Evolutionary conservation across 2,797 vertebrate genomes (phyloP).

Genomic region (Diceros bicornis): DNA sequence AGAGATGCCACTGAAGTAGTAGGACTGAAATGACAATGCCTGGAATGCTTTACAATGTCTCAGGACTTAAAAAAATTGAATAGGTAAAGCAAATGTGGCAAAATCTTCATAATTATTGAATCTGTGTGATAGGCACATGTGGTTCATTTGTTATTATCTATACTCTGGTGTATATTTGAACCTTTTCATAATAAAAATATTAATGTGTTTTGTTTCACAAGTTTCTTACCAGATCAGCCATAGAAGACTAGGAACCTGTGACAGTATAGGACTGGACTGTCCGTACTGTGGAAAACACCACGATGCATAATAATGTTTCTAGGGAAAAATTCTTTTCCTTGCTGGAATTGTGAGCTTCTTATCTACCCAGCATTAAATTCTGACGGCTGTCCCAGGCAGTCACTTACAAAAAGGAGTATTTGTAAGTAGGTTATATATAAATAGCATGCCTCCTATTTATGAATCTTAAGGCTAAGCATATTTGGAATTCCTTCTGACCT

Average conservation of each 20-base stretch:
- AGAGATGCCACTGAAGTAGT: not conserved
- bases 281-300: not conserved
- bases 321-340: not conserved
- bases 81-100: not conserved
- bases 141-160: not conserved
- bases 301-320: not conserved
- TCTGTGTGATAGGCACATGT: too few relatives aligned
- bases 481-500: conserved; percentile 52
- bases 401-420: conserved; percentile 36
- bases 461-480: conserved; percentile 37
- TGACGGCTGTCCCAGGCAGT: conserved; percentile 32
- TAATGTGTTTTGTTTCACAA: not conserved
- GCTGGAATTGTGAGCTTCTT: not conserved
- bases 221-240: not conserved
- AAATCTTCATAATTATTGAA: not conserved
- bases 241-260: not conserved
- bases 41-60: not conserved
- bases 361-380: not conserved
- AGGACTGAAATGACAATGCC: not conserved
- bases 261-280: rapidly evolving
- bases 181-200: not conserved
- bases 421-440: conserved; percentile 73
- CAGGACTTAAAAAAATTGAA: not conserved
- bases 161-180: not conserved
- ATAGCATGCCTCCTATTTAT: conserved; percentile 56